Evolutionary conservation across 2,797 vertebrate genomes (phyloP).

Genomic region (Tiaroga cobitis): DNA sequence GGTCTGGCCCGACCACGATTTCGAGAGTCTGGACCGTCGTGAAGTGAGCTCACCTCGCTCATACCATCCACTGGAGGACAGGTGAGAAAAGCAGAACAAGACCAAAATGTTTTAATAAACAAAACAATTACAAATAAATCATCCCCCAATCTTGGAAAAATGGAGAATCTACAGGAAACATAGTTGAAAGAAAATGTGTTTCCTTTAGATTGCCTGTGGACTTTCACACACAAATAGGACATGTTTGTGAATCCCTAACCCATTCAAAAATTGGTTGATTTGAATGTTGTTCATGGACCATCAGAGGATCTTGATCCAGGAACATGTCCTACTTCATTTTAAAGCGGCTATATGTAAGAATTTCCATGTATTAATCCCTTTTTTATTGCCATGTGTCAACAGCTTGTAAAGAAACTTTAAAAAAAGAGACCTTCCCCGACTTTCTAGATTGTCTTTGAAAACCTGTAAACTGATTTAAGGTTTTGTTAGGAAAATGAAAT

Average conservation of each 20-base stretch:
- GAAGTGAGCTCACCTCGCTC: slow-evolving; percentile 89
- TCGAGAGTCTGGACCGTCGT: slow-evolving; percentile 77
- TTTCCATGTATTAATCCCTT: neutral
- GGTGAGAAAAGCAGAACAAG: slow-evolving; percentile 48
- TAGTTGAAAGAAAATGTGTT: neutral
- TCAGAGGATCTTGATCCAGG: neutral
- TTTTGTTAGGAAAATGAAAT: neutral
- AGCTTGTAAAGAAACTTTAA: neutral
- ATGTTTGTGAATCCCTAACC: neutral
- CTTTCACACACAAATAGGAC: neutral
- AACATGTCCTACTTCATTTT: neutral
- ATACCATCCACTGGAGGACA: slow-evolving; percentile 77
- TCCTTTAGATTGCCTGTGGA: slow-evolving; percentile 18
- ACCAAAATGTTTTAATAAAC: neutral
- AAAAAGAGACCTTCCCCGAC: neutral
- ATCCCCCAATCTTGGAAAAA: neutral
- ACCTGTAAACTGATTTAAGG: neutral
- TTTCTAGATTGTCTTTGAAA: neutral
- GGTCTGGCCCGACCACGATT: slow-evolving; percentile 76
- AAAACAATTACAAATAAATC: neutral
- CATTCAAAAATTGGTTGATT: neutral
- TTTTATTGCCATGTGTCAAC: neutral
- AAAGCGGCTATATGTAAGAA: neutral
- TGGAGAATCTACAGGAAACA: slow-evolving; percentile 2
- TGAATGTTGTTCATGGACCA: neutral